Evolutionary conservation across 1,140 invertebrate genomes (phyloP).

Genomic region (Achatina immaculata): DNA sequence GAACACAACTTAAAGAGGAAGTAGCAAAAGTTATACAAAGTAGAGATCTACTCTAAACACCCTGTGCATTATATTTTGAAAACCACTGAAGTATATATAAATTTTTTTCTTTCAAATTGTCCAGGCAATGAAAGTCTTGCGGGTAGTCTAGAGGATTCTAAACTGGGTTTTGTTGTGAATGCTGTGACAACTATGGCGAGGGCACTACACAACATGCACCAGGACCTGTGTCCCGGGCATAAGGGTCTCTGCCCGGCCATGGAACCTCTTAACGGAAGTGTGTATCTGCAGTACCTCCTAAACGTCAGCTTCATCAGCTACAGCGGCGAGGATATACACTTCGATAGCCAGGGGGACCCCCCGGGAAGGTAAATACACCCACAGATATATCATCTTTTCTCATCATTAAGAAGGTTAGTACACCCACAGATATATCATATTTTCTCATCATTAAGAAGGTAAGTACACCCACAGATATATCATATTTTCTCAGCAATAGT

Average conservation of each 20-base stretch:
- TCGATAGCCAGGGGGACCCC: constrained; percentile 86
- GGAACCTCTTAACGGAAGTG: constrained; percentile 78
- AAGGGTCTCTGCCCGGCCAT: constrained; percentile 76
- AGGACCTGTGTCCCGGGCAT: constrained; percentile 64
- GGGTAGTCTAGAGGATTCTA: constrained; percentile 80
- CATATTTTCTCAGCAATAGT: too few species aligned
- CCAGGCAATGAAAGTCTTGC: constrained; percentile 59
- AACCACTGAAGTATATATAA: too few species aligned
- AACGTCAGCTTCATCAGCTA: constrained; percentile 83
- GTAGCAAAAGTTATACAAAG: too few species aligned
- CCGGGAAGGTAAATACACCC: constrained; percentile 79
- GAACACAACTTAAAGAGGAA: too few species aligned
- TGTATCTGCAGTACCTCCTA: constrained; percentile 79
- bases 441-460: neutral
- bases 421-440: neutral
- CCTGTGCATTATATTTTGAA: too few species aligned
- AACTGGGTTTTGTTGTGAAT: constrained; percentile 84
- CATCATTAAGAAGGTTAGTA: neutral
- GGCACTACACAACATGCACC: constrained; percentile 77
- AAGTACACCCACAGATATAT: neutral
- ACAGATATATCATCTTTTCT: neutral
- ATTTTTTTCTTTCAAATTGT: too few species aligned
- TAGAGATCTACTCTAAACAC: too few species aligned
- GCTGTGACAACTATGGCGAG: constrained; percentile 80
- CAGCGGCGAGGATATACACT: constrained; percentile 79